phyloP scores from a whole-genome alignment of 2,797 vertebrate species.

The Sebastes minor region DNA sequence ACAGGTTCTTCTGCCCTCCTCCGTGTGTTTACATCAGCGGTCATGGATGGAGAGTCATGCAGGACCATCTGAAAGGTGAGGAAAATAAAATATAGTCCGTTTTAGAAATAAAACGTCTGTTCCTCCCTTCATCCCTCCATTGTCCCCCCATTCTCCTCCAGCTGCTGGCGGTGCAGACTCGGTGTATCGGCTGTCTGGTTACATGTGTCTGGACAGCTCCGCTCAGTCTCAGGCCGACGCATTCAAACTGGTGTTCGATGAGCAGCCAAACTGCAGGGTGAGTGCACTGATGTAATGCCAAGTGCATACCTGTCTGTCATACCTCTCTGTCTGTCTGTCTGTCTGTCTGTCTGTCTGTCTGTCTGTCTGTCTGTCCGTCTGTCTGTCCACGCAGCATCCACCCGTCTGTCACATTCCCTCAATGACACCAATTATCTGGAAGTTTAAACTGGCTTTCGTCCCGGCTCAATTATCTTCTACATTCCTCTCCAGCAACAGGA shows the following conservation, averaged over 20 bases:
- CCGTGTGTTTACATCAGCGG: constrained; percentile 93
- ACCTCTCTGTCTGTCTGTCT: no score
- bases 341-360: no score
- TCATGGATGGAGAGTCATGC: constrained; percentile 88
- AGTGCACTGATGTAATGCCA: constrained; percentile 23
- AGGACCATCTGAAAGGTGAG: constrained; percentile 87
- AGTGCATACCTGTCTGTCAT: not conserved
- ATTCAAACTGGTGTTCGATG: constrained; percentile 91
- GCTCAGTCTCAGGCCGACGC: constrained; percentile 85
- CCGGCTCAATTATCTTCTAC: not conserved
- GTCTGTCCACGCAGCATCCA: not conserved
- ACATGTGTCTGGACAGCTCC: constrained; percentile 92
- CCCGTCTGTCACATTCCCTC: not conserved
- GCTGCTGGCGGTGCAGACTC: constrained; percentile 79
- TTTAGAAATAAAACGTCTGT: not conserved
- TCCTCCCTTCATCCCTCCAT: not conserved
- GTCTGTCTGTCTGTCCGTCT: not conserved
- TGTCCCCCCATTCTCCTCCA: constrained; percentile 29
- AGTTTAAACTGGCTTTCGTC: not conserved
- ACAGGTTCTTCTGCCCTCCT: constrained; percentile 96
- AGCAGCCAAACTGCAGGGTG: constrained; percentile 88
- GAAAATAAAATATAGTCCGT: fast-evolving
- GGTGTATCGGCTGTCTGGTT: constrained; percentile 83
- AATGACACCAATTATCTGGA: not conserved
- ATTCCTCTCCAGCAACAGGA: not conserved